These are phyloP conservation scores for Coregonus ussuriensis DNA, from an alignment of 2,797 vertebrate genomes.

Conservation along the genomic window DNA sequence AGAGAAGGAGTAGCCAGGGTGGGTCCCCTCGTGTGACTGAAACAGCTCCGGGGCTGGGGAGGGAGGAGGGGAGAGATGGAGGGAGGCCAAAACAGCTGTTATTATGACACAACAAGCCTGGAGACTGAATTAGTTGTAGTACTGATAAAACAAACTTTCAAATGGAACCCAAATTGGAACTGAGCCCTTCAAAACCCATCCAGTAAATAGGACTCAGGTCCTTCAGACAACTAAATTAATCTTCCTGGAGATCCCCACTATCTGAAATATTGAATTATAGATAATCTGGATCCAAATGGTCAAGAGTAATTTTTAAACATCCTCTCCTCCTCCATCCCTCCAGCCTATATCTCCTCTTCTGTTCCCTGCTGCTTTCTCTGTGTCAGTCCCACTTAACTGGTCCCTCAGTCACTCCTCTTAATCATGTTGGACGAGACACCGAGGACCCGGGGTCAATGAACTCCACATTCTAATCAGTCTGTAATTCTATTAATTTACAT, in stretches of 20 bases:
- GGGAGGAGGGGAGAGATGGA: not conserved
- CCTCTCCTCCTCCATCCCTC: not conserved
- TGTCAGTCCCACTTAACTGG: conserved; percentile 10
- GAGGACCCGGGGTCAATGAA: conserved; percentile 18
- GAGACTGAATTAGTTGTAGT: not conserved
- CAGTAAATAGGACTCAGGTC: not conserved
- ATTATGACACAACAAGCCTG: not conserved
- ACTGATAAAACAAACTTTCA: not conserved
- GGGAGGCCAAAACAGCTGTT: not conserved
- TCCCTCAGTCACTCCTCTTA: conserved; percentile 22
- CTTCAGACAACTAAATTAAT: not conserved
- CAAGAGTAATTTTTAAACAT: not conserved
- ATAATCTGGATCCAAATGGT: not conserved
- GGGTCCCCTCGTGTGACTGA: conserved; percentile 76
- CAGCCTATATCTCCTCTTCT: not conserved
- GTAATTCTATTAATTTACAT: conserved; percentile 9
- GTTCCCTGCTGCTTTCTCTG: not conserved
- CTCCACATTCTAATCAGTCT: not conserved
- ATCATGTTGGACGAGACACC: conserved; percentile 24
- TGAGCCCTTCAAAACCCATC: not conserved
- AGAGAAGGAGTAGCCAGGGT: conserved; percentile 88
- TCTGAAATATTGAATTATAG: not conserved
- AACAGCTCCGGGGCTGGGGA: conserved; percentile 93
- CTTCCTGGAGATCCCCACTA: not conserved
- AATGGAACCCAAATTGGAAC: not conserved